Conservation (phyloP, 2,113 vertebrate genomes). For the Lampris incognitus region DNA sequence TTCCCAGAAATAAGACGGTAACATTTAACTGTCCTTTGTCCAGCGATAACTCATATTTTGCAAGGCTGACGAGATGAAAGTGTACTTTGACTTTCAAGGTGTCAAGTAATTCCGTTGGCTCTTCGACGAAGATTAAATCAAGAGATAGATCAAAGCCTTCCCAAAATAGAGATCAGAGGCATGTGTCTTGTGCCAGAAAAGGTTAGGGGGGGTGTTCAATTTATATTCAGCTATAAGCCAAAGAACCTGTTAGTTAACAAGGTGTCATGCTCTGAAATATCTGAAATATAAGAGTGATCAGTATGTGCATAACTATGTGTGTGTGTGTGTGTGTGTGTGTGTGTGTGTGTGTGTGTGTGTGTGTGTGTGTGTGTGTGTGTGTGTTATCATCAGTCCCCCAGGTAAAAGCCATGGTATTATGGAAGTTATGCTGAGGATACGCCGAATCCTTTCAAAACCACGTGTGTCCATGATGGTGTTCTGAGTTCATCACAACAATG, state of each 20-base stretch:
- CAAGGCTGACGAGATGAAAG: slow-evolving; percentile 68
- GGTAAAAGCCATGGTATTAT: no score
- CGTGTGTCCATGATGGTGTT: slow-evolving; percentile 12
- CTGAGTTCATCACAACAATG: slow-evolving; percentile 6
- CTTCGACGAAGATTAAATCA: slow-evolving; percentile 67
- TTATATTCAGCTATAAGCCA: slow-evolving; percentile 12
- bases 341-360: no score
- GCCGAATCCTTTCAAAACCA: no score
- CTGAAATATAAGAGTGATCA: no score
- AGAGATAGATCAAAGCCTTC: slow-evolving; percentile 64
- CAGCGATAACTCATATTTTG: slow-evolving; percentile 69
- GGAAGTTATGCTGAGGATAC: no score
- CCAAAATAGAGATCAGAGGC: slow-evolving; percentile 34
- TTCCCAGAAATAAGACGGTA: slow-evolving; percentile 59
- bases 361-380: no score
- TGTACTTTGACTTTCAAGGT: slow-evolving; percentile 64
- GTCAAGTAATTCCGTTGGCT: slow-evolving; percentile 43
- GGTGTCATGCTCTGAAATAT: slow-evolving; percentile 22
- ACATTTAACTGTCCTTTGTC: slow-evolving; percentile 67
- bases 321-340: no score
- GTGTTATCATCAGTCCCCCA: no score
- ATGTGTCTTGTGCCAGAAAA: slow-evolving; percentile 13
- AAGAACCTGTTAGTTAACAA: slow-evolving; percentile 25
- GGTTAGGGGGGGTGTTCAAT: slow-evolving; percentile 21
- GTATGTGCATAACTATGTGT: background rate